Base-by-base conservation (phyloP, 2,888 invertebrate species). In the Drosophila recens region DNA sequence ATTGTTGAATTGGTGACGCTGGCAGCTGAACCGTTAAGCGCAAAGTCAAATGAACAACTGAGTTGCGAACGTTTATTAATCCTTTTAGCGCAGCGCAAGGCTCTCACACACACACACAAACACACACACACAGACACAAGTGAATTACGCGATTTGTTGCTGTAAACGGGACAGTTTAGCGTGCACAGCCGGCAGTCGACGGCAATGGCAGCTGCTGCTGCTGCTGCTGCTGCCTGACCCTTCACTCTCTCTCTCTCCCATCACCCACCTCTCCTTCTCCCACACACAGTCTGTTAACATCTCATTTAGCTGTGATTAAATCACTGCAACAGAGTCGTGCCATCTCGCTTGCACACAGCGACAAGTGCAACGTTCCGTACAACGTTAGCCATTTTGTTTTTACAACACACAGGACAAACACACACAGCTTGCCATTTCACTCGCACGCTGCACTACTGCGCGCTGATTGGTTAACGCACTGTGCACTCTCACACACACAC, bases 301-400 rank as follows among this genome's bases (percentile, higher is more conserved):
- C 77, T 75, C 79, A 82, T 86, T 90, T 90, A 90, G 87, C 82
- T 75, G 74, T 89, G 87, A 90, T 90, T 90, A 81, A 88, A 89
- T 89, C 75, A 70, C 27, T 10, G 17, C 33, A 43, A n/a, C 61
- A 33, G 33, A 33, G 33, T 54, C 34, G 2, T 58, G 64, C 67
- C 76, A n/a, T 85, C 87, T 70, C 71, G 58, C 75, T 82, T 51
- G 64, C 85, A 51, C 76, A 61, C 62, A 66, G 42, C 65, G 63
- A 68, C 49, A 75, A 79, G 79, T 79, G 64, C 66, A 65, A 76
- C n/a, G 75, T 79, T 80, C 79, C 84, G 82, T 20, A 62, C 20
- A 40, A 52, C 90, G 90, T 91, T 91, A 91, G 91, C 91, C 91
- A 91, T 91, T 91, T 91, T 91, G 90, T 91, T 89, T 85, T 54